A percentile compares a stretch with the other conserved stretches of the same genome.
These are phyloP conservation scores for Dryadula phaetusa DNA, from an alignment of 2,888 invertebrate genomes.

Conservation along the genomic window DNA sequence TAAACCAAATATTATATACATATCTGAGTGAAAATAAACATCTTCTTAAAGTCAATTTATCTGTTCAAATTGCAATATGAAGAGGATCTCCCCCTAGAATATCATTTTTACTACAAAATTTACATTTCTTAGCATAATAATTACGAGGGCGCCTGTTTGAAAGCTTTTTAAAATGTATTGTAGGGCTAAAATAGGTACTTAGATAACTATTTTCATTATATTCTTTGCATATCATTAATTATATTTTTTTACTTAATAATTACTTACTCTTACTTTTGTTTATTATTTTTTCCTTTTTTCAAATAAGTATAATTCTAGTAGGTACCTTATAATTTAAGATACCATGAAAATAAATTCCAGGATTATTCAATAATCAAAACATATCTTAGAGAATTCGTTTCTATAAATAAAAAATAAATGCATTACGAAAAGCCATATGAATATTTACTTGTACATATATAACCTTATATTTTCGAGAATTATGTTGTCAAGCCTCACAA, in stretches of 20 bases:
- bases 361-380: neutral
- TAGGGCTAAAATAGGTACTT: slow-evolving; percentile 47
- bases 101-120: slow-evolving; percentile 54
- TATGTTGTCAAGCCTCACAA: slow-evolving; percentile 73
- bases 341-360: no score
- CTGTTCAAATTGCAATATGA: slow-evolving; percentile 31
- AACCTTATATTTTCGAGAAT: slow-evolving; percentile 56
- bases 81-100: slow-evolving; percentile 34
- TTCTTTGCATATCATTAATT: neutral
- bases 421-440: neutral
- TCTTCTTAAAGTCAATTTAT: slow-evolving; percentile 14
- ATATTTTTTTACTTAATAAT: no score
- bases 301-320: no score
- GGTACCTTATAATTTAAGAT: neutral
- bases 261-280: no score
- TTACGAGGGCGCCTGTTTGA: slow-evolving; percentile 56
- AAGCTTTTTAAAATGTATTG: slow-evolving; percentile 50
- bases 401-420: neutral
- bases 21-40: neutral
- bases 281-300: no score
- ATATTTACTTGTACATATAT: slow-evolving; percentile 10
- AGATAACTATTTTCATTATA: neutral
- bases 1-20: neutral
- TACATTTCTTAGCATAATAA: slow-evolving; percentile 61
- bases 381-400: neutral